Percentiles rank a stretch among this genome's conserved stretches.
These are phyloP conservation scores for Monochamus alternatus DNA, from an alignment of 2,888 invertebrate genomes.

Conservation along the genomic window DNA sequence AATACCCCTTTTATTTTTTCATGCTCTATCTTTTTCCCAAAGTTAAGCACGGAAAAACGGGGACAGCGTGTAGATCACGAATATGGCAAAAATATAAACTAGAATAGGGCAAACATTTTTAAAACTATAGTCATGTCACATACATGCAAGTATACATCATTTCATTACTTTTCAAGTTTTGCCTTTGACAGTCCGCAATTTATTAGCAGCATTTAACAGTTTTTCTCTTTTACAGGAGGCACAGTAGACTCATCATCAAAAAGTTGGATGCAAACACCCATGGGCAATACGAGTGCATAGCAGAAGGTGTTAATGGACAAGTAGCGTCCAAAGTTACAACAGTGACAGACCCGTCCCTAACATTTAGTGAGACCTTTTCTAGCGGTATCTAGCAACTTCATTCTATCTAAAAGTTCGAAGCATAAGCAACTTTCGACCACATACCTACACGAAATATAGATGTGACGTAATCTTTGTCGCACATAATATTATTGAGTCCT, in stretches of 20 bases:
- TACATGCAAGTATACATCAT: no score
- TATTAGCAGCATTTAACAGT: background rate
- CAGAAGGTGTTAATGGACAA: constrained; percentile 79
- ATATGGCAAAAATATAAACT: no score
- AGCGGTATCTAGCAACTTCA: constrained; percentile 49
- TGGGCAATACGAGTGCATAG: constrained; percentile 88
- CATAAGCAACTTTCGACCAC: background rate
- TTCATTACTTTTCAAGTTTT: no score
- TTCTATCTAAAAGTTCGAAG: constrained; percentile 32
- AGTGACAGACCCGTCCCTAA: constrained; percentile 59
- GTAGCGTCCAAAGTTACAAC: constrained; percentile 66
- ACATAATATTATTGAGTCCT: no score
- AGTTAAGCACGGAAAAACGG: no score
- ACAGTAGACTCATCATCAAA: constrained; percentile 87
- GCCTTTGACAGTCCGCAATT: no score
- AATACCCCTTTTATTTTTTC: no score
- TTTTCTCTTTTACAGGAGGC: constrained; percentile 76
- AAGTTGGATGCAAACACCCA: constrained; percentile 81
- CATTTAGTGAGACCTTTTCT: constrained; percentile 71
- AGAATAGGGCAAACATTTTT: no score
- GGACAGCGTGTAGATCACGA: no score
- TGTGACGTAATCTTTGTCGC: no score
- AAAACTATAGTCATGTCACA: no score
- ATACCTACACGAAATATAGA: background rate
- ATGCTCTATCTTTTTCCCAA: no score